These are phyloP conservation scores for Hydrocynus forskahlii DNA, from an alignment of 2,797 vertebrate genomes.

Conservation along the genomic window DNA sequence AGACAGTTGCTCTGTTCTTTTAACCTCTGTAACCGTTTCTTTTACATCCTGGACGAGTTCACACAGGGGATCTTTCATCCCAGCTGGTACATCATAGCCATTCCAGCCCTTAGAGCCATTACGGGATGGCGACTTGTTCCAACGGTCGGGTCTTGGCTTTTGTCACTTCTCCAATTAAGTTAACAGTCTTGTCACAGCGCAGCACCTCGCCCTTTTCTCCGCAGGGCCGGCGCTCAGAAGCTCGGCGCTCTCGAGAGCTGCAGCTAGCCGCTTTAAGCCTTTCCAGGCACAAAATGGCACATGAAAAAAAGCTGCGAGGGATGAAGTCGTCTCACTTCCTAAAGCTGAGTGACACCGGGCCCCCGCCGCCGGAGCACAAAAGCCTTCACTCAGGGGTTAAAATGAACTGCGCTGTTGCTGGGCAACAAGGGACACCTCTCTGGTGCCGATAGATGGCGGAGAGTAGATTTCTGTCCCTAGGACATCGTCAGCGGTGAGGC, in stretches of 20 bases:
- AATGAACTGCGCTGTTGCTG: constrained; percentile 74
- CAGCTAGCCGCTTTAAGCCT: constrained; percentile 17
- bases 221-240: not conserved
- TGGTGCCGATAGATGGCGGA: constrained; percentile 49
- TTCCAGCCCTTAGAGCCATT: not conserved
- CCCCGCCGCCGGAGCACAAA: constrained; percentile 45
- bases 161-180: constrained; percentile 14
- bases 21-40: not conserved
- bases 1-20: not conserved
- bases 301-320: constrained; percentile 46
- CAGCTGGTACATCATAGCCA: not conserved
- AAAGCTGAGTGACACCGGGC: constrained; percentile 46
- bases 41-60: not conserved
- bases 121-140: not conserved
- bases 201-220: not conserved
- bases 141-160: constrained; percentile 9
- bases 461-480: constrained; percentile 44
- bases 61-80: not conserved
- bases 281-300: constrained; percentile 30
- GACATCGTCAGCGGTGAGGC: constrained; percentile 29
- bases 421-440: constrained; percentile 75
- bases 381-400: constrained; percentile 56
- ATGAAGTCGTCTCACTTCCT: constrained; percentile 47
- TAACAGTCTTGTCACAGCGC: constrained; percentile 22
- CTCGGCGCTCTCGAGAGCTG: not conserved